Conservation (phyloP, 1,140 invertebrate species). For the Macrobrachium rosenbergii region DNA sequence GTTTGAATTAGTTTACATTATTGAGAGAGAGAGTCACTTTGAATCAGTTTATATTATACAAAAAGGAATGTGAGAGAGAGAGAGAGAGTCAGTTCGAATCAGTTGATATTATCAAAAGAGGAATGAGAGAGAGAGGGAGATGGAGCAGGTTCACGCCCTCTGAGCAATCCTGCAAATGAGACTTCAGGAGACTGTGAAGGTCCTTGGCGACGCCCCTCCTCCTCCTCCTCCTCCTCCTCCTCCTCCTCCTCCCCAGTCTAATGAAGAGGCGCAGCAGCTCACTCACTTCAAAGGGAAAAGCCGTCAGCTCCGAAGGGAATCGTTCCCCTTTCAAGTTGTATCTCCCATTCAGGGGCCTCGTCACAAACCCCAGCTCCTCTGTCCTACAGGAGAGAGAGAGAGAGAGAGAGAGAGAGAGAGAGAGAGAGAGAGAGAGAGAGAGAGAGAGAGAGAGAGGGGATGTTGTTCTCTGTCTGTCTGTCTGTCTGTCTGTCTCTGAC, state of each 20-base stretch:
- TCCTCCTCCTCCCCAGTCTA: background rate
- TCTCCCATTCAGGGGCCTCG: too few species aligned
- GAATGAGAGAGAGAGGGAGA: conserved; percentile 27
- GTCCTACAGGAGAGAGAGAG: too few species aligned
- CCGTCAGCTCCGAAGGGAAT: too few species aligned
- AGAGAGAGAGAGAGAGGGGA: too few species aligned
- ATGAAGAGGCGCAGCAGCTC: too few species aligned
- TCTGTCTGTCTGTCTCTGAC: too few species aligned
- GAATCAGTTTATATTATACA: background rate
- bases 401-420: too few species aligned
- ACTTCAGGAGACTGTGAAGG: background rate
- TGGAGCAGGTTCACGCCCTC: background rate
- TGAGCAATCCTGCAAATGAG: background rate
- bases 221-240: background rate
- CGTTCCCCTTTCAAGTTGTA: too few species aligned
- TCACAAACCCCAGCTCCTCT: too few species aligned
- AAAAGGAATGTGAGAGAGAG: background rate
- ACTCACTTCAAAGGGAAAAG: too few species aligned
- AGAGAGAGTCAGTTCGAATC: background rate
- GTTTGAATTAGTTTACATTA: background rate
- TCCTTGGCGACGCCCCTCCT: background rate
- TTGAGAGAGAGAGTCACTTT: conserved; percentile 22
- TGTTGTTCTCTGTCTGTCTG: too few species aligned
- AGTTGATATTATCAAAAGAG: background rate
- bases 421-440: too few species aligned